A percentile compares a stretch with the other conserved stretches of the same genome.
These are phyloP conservation scores for Cephalopterus ornatus DNA, from an alignment of 2,113 vertebrate species.

Conservation along the genomic window DNA sequence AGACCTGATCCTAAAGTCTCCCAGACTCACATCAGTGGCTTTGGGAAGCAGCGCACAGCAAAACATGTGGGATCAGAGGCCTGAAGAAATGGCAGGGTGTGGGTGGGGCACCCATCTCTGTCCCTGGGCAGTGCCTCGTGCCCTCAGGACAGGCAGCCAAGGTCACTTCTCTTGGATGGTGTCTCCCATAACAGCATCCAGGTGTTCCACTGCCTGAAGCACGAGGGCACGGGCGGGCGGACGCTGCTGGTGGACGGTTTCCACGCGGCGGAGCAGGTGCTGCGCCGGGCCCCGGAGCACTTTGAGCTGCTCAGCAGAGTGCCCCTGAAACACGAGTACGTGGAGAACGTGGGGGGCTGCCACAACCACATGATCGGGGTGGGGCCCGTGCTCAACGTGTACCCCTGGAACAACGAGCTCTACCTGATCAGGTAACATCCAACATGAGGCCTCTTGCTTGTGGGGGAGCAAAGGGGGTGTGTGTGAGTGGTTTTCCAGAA, in stretches of 20 bases:
- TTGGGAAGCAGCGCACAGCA: neutral
- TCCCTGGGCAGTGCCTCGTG: rapidly evolving
- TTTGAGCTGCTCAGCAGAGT: slow-evolving; percentile 86
- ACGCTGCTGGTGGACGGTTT: slow-evolving; percentile 93
- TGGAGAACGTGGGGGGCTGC: slow-evolving; percentile 79
- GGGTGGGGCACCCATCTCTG: neutral
- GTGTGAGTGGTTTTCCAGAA: neutral
- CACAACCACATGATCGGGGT: slow-evolving; percentile 87
- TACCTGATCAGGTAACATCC: slow-evolving; percentile 84
- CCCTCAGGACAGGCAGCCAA: neutral
- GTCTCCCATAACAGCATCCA: slow-evolving; percentile 79
- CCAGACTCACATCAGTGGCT: rapidly evolving
- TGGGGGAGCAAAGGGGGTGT: rapidly evolving
- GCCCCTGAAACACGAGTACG: slow-evolving; percentile 86
- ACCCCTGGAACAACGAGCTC: slow-evolving; percentile 93
- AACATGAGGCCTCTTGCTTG: rapidly evolving
- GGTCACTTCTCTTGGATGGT: neutral
- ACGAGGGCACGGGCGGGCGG: slow-evolving; percentile 88
- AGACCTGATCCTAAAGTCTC: neutral
- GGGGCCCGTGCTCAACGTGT: slow-evolving; percentile 84
- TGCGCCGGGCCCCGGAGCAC: slow-evolving; percentile 70
- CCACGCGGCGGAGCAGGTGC: slow-evolving; percentile 83
- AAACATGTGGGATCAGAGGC: neutral
- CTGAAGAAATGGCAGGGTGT: rapidly evolving
- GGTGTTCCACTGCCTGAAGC: slow-evolving; percentile 91